Evolutionary conservation across 2,797 vertebrate genomes (phyloP).

Genomic region (Acanthopagrus latus): DNA sequence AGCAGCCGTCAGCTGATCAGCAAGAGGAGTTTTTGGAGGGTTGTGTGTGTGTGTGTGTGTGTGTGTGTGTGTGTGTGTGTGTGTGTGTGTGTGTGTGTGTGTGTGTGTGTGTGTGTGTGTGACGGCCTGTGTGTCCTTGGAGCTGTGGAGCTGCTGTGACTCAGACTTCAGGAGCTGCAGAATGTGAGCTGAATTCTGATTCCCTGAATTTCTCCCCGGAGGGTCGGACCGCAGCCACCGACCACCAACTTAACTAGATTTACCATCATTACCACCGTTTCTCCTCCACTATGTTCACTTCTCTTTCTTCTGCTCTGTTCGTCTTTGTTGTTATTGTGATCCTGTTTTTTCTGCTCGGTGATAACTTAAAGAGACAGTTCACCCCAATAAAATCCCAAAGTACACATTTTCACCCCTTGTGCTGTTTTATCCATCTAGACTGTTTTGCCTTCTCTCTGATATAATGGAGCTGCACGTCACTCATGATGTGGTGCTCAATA

Average conservation of each 20-base stretch:
- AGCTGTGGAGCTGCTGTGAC: constrained; percentile 72
- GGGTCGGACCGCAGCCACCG: constrained; percentile 44
- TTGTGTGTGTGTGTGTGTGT: neutral
- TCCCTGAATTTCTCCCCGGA: constrained; percentile 50
- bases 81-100: neutral
- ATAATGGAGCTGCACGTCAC: no score
- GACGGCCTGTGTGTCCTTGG: constrained; percentile 69
- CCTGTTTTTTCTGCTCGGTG: neutral
- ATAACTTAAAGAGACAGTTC: no score
- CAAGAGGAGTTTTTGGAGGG: no score
- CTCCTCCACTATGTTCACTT: neutral
- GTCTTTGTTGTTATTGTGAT: constrained; percentile 3
- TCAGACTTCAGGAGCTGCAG: constrained; percentile 74
- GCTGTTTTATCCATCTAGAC: no score
- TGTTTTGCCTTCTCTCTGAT: no score
- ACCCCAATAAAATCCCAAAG: no score
- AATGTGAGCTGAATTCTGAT: constrained; percentile 84
- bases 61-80: neutral
- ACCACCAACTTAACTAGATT: constrained; percentile 38
- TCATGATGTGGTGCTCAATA: no score
- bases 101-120: constrained; percentile 15
- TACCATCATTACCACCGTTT: constrained; percentile 39
- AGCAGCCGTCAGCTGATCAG: no score
- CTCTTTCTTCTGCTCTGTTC: neutral
- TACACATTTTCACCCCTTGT: no score